Percentiles rank a stretch among this genome's conserved stretches.
These are phyloP conservation scores for Cecropterus lyciades DNA, from an alignment of 1,140 invertebrate species.

Conservation along the genomic window DNA sequence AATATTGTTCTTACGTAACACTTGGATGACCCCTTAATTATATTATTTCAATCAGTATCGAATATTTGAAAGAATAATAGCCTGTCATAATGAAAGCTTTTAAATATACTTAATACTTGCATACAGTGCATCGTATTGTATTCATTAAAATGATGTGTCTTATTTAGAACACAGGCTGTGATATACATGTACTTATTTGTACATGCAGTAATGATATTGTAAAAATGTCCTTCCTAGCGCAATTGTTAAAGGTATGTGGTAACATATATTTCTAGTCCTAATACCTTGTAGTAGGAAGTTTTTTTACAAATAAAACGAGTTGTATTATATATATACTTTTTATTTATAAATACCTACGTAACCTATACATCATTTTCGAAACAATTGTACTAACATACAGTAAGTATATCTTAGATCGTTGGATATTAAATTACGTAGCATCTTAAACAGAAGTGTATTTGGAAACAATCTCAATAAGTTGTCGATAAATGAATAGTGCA, in stretches of 20 bases:
- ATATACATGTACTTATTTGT: conserved; percentile 32
- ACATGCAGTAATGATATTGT: conserved; percentile 26
- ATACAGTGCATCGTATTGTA: background rate
- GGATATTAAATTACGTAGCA: too few species aligned
- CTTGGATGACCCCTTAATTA: too few species aligned
- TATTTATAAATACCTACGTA: conserved; percentile 8
- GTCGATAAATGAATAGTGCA: too few species aligned
- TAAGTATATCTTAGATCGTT: too few species aligned
- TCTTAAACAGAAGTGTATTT: too few species aligned
- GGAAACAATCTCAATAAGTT: too few species aligned
- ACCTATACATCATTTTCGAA: too few species aligned
- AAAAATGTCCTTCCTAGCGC: conserved; percentile 41
- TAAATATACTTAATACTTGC: background rate
- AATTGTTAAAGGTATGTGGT: conserved; percentile 39
- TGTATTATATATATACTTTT: conserved; percentile 31
- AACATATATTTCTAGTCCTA: conserved; percentile 49
- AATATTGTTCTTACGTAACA: too few species aligned
- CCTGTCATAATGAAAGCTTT: background rate
- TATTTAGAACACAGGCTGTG: conserved; percentile 60
- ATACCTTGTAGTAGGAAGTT: conserved; percentile 40
- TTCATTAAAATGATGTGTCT: conserved; percentile 46
- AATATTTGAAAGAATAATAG: background rate
- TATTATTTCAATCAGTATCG: background rate
- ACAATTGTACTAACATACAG: too few species aligned
- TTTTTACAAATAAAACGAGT: conserved; percentile 49